Evolutionary conservation across 2,888 invertebrate species (phyloP).

Genomic region (Drosophila glabriapex): DNA sequence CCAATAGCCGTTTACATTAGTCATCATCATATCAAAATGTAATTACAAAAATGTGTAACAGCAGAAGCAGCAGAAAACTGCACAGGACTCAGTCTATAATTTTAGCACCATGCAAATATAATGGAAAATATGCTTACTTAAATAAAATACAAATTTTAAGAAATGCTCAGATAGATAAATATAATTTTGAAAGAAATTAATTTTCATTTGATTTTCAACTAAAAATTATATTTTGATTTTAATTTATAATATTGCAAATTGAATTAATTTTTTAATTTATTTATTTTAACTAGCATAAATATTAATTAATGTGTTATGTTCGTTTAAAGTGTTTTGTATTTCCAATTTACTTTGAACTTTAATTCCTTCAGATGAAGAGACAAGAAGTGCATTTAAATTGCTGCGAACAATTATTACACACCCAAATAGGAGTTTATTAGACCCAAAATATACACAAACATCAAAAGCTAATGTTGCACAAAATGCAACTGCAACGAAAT

Average conservation of each 20-base stretch:
- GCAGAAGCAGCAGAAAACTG: not conserved
- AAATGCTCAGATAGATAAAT: not conserved
- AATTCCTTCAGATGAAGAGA: not conserved
- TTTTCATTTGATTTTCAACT: not conserved
- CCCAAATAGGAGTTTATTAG: constrained; percentile 75
- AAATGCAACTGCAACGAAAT: constrained; percentile 45
- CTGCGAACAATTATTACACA: constrained; percentile 45
- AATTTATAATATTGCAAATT: not conserved
- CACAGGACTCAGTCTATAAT: not conserved
- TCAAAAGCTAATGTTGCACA: constrained; percentile 27
- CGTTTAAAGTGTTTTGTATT: not conserved
- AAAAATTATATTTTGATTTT: not conserved
- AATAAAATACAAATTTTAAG: not conserved
- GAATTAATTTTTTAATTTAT: accelerated
- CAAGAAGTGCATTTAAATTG: not conserved
- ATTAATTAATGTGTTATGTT: not conserved
- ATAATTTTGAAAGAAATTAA: not conserved
- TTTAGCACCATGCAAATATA: not conserved
- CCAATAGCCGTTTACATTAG: constrained; percentile 10
- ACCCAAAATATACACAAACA: constrained; percentile 47
- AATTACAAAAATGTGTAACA: not conserved
- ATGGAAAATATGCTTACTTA: not conserved
- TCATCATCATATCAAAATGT: constrained; percentile 9
- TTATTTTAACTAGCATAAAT: not conserved
- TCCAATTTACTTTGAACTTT: not conserved